phyloP scores from a whole-genome alignment of 2,888 invertebrate species.

The Auanema freiburgensis region DNA sequence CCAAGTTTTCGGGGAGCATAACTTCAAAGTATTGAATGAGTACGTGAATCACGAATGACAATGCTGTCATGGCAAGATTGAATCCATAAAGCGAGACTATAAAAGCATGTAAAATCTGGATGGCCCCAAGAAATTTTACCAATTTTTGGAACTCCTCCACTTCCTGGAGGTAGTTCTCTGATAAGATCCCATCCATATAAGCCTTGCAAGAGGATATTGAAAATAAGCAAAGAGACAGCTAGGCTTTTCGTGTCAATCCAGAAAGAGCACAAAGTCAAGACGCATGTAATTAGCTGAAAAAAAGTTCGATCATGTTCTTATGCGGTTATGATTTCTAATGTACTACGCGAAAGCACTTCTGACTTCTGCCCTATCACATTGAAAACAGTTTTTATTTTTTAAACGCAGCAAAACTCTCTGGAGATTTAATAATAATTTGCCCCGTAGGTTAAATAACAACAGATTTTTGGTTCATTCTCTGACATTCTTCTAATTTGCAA shows the following conservation, averaged over 20 bases:
- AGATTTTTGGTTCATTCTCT: too few species aligned
- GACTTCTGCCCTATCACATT: too few species aligned
- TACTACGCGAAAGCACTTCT: too few species aligned
- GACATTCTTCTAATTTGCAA: too few species aligned
- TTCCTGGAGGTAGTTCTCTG: constrained; percentile 56
- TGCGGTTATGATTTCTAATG: background rate
- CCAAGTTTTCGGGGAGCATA: constrained; percentile 33
- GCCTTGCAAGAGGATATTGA: constrained; percentile 51
- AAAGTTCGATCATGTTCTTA: background rate
- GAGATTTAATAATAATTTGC: too few species aligned
- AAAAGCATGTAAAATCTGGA: constrained; percentile 1
- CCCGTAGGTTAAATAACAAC: too few species aligned
- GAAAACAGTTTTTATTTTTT: too few species aligned
- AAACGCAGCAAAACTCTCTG: too few species aligned
- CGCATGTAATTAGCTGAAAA: constrained; percentile 47
- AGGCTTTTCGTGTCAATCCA: constrained; percentile 49
- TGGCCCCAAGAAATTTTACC: constrained; percentile 24
- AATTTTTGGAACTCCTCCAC: constrained; percentile 54
- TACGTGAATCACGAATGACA: constrained; percentile 31
- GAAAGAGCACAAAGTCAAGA: constrained; percentile 47
- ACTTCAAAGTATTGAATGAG: constrained; percentile 19
- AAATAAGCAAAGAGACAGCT: constrained; percentile 34
- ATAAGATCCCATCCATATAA: constrained; percentile 55
- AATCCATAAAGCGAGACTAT: constrained; percentile 32
- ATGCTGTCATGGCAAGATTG: constrained; percentile 29